These are phyloP conservation scores for Drosophila quadrilineata DNA, from an alignment of 1,140 invertebrate genomes.

Conservation along the genomic window DNA sequence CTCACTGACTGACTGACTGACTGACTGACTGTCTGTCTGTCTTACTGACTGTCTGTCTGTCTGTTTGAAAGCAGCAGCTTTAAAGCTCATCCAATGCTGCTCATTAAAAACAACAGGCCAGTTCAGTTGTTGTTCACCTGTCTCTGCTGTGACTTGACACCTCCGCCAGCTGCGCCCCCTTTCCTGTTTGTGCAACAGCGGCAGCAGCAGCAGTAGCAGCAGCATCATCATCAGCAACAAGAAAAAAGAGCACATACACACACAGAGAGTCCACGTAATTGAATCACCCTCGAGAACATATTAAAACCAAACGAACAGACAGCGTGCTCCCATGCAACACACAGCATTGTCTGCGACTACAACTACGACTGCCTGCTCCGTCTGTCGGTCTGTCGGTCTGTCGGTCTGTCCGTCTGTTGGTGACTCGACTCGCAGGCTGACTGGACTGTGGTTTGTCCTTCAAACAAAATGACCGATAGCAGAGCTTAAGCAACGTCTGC, in stretches of 20 bases:
- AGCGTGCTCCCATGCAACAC: conserved; percentile 25
- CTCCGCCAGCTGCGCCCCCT: conserved; percentile 8
- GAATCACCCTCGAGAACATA: conserved; percentile 78
- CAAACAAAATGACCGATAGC: conserved; percentile 72
- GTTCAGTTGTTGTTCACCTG: conserved; percentile 41
- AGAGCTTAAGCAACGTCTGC: conserved; percentile 46
- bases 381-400: too few species aligned
- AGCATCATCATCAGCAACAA: conserved; percentile 28
- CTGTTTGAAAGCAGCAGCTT: conserved; percentile 35
- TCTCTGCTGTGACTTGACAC: conserved; percentile 19
- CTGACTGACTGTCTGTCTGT: neutral
- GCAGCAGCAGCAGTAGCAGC: conserved; percentile 37
- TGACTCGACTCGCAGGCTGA: neutral
- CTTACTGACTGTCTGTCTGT: neutral
- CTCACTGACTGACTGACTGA: neutral
- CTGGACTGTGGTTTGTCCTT: conserved; percentile 65
- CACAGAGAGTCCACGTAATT: conserved; percentile 78
- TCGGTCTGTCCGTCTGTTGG: too few species aligned
- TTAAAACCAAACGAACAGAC: conserved; percentile 62
- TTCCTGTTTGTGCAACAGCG: conserved; percentile 29
- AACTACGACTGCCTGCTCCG: neutral
- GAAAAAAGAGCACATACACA: conserved; percentile 42
- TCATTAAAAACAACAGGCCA: conserved; percentile 56
- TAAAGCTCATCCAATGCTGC: conserved; percentile 48
- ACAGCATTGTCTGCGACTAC: conserved; percentile 42